Base-by-base conservation (phyloP, 2,797 vertebrate genomes). In the Bufotes viridis region DNA sequence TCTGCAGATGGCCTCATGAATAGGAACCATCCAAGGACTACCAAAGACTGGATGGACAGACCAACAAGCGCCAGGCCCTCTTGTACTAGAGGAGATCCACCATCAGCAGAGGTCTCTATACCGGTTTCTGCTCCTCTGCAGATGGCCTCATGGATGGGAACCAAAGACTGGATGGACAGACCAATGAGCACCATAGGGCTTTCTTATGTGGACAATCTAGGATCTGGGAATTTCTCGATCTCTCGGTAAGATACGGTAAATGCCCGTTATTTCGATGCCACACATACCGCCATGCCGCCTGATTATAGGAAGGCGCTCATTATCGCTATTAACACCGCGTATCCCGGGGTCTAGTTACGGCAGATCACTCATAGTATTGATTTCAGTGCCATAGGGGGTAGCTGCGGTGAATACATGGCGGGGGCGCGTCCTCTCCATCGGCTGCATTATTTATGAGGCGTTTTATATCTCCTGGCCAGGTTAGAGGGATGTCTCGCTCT, bases 331-430 rank as follows among this genome's bases (percentile, higher is more conserved):
- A 74, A 74, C 20, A 12, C 72, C 9, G 34, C 72, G 20, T 75
- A 51, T 75, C 42, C 72, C 11, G 20, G 72, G 42, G 72, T 70
- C 72, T 51, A 7, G 20, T 49, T 74, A 22, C 42, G 10, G 42
- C 42, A 75, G 72, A 75, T 49, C 20, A 3, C 72, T 51, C 42
- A n/a, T 51, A 14, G 53, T 79, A 79, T 82, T 70, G 81, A 26
- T 55, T 29, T 70, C 63, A 13, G 42, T 26, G 57, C 81, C n/a
- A 29, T 82, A 26, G 63, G 67, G 65, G 51, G 63, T 53, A 67
- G 22, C 42, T 42, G 34, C 29, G 42, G 20, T 20, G 34, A 42
- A 74, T 8, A 22, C 34, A 42, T 74, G 42, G 42, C 42, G 15
- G 20, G 17, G 70, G 70, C 42, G 14, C 70, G 18, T 4, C 72